These are phyloP conservation scores for Hozukius guyotensis DNA, from an alignment of 2,797 vertebrate genomes.

Conservation along the genomic window DNA sequence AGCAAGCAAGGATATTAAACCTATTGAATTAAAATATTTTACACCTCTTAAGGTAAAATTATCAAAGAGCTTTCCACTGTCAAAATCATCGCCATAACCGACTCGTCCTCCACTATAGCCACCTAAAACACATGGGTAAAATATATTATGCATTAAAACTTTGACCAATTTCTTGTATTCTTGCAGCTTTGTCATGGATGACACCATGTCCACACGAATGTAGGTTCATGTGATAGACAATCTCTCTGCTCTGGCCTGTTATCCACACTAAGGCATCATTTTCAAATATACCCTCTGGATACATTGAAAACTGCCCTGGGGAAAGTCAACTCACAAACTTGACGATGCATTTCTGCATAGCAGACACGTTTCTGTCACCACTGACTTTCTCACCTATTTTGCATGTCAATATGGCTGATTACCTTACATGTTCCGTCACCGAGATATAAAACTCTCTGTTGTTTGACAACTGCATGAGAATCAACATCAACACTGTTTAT, in stretches of 20 bases:
- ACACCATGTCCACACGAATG: background rate
- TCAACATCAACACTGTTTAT: background rate
- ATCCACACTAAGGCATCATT: background rate
- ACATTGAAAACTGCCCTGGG: background rate
- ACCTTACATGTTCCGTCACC: background rate
- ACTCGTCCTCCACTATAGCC: constrained; percentile 90
- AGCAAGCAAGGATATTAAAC: background rate
- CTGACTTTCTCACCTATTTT: background rate
- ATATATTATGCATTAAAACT: background rate
- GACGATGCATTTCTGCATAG: too few relatives aligned
- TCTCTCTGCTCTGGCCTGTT: background rate
- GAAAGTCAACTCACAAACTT: too few relatives aligned
- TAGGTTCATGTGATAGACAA: background rate
- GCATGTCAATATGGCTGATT: background rate
- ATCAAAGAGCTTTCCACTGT: constrained; percentile 82
- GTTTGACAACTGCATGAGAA: background rate
- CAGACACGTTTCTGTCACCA: background rate
- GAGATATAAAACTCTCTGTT: background rate
- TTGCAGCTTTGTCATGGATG: background rate
- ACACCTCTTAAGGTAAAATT: background rate
- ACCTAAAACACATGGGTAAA: constrained; percentile 75
- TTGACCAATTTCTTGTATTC: background rate
- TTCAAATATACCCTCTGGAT: background rate
- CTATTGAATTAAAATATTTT: background rate
- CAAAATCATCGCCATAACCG: constrained; percentile 88